Evolutionary conservation across 2,888 invertebrate genomes (phyloP).

Genomic region (Craniophora ligustri): DNA sequence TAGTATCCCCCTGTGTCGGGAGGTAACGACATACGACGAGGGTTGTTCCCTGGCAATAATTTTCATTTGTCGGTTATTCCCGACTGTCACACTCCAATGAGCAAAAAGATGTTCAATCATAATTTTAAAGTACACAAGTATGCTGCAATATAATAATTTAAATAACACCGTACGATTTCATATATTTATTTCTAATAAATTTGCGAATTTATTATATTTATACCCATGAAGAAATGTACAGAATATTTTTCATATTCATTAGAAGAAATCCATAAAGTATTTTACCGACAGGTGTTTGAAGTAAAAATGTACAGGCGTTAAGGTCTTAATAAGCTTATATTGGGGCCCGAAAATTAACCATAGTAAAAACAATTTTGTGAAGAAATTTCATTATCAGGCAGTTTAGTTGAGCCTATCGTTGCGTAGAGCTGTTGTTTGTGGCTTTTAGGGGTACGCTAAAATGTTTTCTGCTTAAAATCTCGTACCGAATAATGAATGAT

Average conservation of each 20-base stretch:
- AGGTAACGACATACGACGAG: too few relatives aligned
- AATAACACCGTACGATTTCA: too few relatives aligned
- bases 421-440: constrained; percentile 1
- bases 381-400: constrained; percentile 25
- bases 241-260: constrained; percentile 52
- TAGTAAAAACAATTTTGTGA: constrained; percentile 35
- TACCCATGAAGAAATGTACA: constrained; percentile 34
- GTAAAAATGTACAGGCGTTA: constrained; percentile 30
- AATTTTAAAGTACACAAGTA: too few relatives aligned
- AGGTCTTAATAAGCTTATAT: constrained; percentile 45
- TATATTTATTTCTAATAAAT: too few relatives aligned
- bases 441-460: background rate
- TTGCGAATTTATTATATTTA: too few relatives aligned
- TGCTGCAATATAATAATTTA: too few relatives aligned
- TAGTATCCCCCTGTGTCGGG: too few relatives aligned
- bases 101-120: too few relatives aligned
- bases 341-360: constrained; percentile 22
- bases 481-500: background rate
- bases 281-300: constrained; percentile 20
- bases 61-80: too few relatives aligned
- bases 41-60: too few relatives aligned
- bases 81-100: too few relatives aligned
- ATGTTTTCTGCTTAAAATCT: constrained; percentile 3
- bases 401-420: constrained; percentile 20
- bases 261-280: constrained; percentile 37